These are phyloP conservation scores for Chironomus riparius DNA, from an alignment of 2,888 invertebrate species.

Conservation along the genomic window DNA sequence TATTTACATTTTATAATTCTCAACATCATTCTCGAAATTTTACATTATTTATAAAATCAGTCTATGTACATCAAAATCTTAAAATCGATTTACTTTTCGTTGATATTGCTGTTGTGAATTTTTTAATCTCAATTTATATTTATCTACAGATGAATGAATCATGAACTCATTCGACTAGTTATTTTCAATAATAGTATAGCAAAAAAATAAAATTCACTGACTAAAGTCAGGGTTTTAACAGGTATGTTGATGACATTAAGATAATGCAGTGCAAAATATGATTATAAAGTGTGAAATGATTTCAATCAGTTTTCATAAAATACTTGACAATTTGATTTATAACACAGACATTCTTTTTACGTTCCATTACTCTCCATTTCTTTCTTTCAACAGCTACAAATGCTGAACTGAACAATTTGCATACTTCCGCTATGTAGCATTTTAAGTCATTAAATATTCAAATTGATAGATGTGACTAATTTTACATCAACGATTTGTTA, in stretches of 20 bases:
- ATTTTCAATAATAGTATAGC: not conserved
- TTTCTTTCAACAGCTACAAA: not conserved
- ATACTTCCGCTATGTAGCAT: not conserved
- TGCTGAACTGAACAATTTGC: not conserved
- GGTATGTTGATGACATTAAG: no score
- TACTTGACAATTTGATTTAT: not conserved
- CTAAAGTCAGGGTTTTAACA: no score
- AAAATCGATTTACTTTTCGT: no score
- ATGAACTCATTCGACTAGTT: not conserved
- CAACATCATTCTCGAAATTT: no score
- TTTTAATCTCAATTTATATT: no score
- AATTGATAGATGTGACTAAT: slow-evolving; percentile 27
- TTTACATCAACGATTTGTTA: slow-evolving; percentile 23
- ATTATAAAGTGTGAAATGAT: not conserved
- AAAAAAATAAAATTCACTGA: not conserved
- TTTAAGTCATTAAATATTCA: slow-evolving; percentile 24
- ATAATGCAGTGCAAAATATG: no score
- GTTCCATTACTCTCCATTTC: slow-evolving; percentile 12
- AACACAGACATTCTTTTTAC: slow-evolving; percentile 15
- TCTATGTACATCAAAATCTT: no score
- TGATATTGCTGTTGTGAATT: no score
- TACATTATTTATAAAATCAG: no score
- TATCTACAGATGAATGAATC: no score
- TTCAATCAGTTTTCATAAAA: not conserved
- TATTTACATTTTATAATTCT: no score